Evolutionary conservation across 1,140 invertebrate genomes (phyloP).

Genomic region (Belonocnema kinseyi): DNA sequence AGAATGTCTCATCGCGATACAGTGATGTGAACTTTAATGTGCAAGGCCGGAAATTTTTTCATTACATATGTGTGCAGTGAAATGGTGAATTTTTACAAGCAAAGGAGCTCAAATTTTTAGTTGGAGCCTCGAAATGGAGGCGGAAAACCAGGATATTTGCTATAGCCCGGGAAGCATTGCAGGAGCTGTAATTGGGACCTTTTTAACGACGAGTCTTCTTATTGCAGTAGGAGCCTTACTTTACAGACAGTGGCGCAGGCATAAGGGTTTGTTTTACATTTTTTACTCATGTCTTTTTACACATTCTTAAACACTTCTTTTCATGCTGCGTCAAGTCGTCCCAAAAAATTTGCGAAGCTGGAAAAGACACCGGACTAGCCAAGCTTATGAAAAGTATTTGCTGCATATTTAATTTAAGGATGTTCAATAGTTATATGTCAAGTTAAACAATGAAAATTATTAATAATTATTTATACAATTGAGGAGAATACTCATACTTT

Average conservation of each 20-base stretch:
- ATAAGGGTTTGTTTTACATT: conserved; percentile 70
- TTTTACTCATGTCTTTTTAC: not conserved
- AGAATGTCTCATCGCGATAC: conserved; percentile 34
- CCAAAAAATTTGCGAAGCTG: too few relatives aligned
- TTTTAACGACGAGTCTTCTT: conserved; percentile 73
- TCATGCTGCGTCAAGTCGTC: too few relatives aligned
- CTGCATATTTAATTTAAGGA: too few relatives aligned
- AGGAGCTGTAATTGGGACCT: conserved; percentile 77
- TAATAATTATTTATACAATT: too few relatives aligned
- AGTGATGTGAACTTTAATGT: conserved; percentile 34
- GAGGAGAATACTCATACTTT: too few relatives aligned
- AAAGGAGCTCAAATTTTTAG: conserved; percentile 50
- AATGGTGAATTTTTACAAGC: conserved; percentile 51
- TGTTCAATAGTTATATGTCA: too few relatives aligned
- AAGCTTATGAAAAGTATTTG: too few relatives aligned
- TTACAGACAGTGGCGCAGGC: conserved; percentile 73
- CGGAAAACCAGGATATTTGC: conserved; percentile 60
- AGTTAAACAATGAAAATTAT: too few relatives aligned
- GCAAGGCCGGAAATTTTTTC: conserved; percentile 39
- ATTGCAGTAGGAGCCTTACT: conserved; percentile 68
- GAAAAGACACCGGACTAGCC: too few relatives aligned
- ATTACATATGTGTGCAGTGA: conserved; percentile 45
- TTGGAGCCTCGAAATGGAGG: conserved; percentile 46
- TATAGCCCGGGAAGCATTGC: conserved; percentile 75
- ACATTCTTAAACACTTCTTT: not conserved